Evolutionary conservation across 2,888 invertebrate genomes (phyloP).

Genomic region (Cephus pygmeus): DNA sequence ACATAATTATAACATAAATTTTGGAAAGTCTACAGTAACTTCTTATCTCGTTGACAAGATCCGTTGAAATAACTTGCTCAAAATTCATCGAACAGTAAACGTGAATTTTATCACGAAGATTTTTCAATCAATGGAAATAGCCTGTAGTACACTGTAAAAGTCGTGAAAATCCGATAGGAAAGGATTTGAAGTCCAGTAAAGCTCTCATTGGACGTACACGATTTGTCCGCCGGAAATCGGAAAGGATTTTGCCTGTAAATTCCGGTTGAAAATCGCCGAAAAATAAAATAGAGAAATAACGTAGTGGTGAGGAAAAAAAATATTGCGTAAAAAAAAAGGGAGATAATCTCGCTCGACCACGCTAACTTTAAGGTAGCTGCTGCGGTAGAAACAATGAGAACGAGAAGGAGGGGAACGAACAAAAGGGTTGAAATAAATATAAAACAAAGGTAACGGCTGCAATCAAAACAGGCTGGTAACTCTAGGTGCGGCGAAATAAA

Average conservation of each 20-base stretch:
- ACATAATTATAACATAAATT: background rate
- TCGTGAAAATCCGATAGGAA: background rate
- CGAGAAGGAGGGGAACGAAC: conserved; percentile 10
- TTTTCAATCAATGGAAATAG: background rate
- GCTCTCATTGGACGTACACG: background rate
- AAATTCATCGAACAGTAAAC: background rate
- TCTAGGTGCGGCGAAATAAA: conserved; percentile 40
- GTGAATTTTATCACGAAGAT: background rate
- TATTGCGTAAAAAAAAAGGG: conserved; percentile 9
- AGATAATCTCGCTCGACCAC: conserved; percentile 6
- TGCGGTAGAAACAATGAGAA: conserved; percentile 20
- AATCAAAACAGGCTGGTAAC: background rate
- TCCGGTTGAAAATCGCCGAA: background rate
- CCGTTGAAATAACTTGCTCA: background rate
- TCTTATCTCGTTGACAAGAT: background rate
- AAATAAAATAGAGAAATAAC: background rate
- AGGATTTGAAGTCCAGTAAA: background rate
- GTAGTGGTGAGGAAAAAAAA: conserved; percentile 8
- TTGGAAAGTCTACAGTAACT: background rate
- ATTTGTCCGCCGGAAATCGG: background rate
- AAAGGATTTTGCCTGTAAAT: background rate
- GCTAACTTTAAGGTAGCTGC: conserved; percentile 23
- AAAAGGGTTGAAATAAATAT: conserved; percentile 2
- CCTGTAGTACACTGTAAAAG: background rate
- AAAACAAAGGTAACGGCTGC: background rate